phyloP scores from a whole-genome alignment of 2,888 invertebrate genomes.

The Steromphala cineraria region DNA sequence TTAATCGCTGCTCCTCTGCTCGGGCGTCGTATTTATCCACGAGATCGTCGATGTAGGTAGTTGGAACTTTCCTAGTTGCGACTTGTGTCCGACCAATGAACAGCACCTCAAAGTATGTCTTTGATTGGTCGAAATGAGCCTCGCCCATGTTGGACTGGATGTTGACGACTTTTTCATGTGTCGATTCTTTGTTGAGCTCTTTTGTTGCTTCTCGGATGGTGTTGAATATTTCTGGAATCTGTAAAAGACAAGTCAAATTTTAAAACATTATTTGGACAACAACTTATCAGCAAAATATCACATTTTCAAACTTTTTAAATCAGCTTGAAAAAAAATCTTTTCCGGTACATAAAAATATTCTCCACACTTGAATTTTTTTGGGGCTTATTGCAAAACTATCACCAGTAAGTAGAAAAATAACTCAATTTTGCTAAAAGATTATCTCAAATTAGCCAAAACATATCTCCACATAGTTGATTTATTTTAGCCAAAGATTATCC shows the following conservation, averaged over 20 bases:
- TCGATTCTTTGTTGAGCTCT: slow-evolving; percentile 29
- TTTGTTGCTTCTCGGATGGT: slow-evolving; percentile 83
- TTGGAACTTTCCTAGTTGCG: slow-evolving; percentile 89
- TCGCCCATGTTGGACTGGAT: slow-evolving; percentile 18
- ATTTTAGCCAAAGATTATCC: too few species aligned
- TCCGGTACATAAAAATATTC: too few species aligned
- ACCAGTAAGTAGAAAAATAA: too few species aligned
- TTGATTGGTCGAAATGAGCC: slow-evolving; percentile 44
- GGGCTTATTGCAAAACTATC: too few species aligned
- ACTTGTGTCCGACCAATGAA: slow-evolving; percentile 94
- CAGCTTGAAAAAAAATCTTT: too few species aligned
- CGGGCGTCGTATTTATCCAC: slow-evolving; percentile 83
- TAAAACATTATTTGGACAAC: too few species aligned
- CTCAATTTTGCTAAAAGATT: too few species aligned
- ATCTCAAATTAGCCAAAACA: too few species aligned
- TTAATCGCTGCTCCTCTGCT: slow-evolving; percentile 41
- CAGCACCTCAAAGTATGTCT: slow-evolving; percentile 81
- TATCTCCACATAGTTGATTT: too few species aligned
- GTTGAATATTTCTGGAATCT: slow-evolving; percentile 85
- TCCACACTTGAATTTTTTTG: too few species aligned
- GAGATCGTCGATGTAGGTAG: slow-evolving; percentile 92
- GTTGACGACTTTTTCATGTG: slow-evolving; percentile 14
- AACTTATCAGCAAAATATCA: too few species aligned
- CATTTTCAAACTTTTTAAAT: too few species aligned
- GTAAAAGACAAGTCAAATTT: slow-evolving; percentile 50